Conservation (phyloP, 2,888 invertebrate genomes). For the Cheilosia grossa region DNA sequence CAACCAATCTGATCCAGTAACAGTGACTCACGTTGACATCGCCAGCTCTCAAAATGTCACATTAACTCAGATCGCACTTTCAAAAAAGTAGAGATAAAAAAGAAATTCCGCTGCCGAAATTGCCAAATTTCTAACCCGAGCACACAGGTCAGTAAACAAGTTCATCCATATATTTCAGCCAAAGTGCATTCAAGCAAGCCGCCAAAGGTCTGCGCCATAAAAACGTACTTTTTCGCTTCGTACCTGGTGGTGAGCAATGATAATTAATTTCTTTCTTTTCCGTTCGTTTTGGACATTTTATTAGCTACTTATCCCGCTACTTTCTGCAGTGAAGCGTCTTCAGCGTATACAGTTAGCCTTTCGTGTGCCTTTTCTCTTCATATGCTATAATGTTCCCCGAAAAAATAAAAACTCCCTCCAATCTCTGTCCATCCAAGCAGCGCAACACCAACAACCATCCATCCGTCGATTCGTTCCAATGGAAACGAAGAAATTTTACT, state of each 20-base stretch:
- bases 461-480: constrained; percentile 58
- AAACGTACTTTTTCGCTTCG: constrained; percentile 15
- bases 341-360: neutral
- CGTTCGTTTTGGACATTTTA: constrained; percentile 13
- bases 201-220: constrained; percentile 55
- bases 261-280: constrained; percentile 35
- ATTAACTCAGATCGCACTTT: constrained; percentile 14
- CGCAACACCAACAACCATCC: constrained; percentile 25
- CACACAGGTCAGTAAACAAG: constrained; percentile 34
- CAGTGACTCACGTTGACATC: constrained; percentile 34
- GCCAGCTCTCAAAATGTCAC: neutral
- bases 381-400: constrained; percentile 41
- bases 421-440: constrained; percentile 18
- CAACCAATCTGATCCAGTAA: no score
- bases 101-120: constrained; percentile 8
- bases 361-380: constrained; percentile 53
- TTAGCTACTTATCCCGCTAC: constrained; percentile 49
- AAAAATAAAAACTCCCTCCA: constrained; percentile 22
- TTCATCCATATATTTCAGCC: constrained; percentile 12
- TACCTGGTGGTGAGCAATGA: constrained; percentile 15
- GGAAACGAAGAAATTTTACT: constrained; percentile 41
- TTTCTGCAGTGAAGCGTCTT: constrained; percentile 65
- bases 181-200: constrained; percentile 45
- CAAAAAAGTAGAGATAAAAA: neutral
- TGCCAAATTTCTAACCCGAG: constrained; percentile 25